Evolutionary conservation across 2,888 invertebrate genomes (phyloP).

Genomic region (Cheilosia scutellata): DNA sequence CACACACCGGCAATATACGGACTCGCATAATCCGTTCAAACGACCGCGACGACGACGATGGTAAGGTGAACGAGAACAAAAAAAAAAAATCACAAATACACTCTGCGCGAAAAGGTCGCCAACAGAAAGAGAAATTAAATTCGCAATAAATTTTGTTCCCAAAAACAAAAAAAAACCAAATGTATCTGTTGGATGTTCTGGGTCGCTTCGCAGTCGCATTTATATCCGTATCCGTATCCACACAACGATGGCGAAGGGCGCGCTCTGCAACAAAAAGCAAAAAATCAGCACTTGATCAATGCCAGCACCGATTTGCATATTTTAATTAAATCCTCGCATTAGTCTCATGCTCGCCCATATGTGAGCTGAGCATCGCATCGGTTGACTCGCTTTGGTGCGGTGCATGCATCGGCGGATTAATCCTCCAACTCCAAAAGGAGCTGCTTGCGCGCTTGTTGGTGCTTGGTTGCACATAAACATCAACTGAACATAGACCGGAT

Average conservation of each 20-base stretch:
- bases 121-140: conserved; percentile 83
- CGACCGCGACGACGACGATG: neutral
- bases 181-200: conserved; percentile 48
- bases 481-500: conserved; percentile 56
- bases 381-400: conserved; percentile 21
- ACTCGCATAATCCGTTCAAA: conserved; percentile 22
- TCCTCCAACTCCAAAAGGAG: conserved; percentile 57
- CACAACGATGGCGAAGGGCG: conserved; percentile 33
- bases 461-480: conserved; percentile 65
- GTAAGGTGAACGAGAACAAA: neutral
- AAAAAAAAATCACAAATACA: conserved; percentile 23
- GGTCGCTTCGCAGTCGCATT: conserved; percentile 5
- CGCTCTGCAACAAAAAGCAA: conserved; percentile 48
- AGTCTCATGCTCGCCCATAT: conserved; percentile 76
- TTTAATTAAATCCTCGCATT: conserved; percentile 84
- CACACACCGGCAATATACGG: conserved; percentile 44
- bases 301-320: conserved; percentile 84
- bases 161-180: neutral
- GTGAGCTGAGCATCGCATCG: conserved; percentile 45
- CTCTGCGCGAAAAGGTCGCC: conserved; percentile 66
- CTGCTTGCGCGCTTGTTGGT: conserved; percentile 13
- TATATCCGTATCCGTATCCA: neutral
- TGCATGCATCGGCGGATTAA: conserved; percentile 70
- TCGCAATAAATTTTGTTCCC: conserved; percentile 81
- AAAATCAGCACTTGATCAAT: conserved; percentile 83